Evolutionary conservation across 2,797 vertebrate genomes (phyloP).

Genomic region (Mycteria americana): DNA sequence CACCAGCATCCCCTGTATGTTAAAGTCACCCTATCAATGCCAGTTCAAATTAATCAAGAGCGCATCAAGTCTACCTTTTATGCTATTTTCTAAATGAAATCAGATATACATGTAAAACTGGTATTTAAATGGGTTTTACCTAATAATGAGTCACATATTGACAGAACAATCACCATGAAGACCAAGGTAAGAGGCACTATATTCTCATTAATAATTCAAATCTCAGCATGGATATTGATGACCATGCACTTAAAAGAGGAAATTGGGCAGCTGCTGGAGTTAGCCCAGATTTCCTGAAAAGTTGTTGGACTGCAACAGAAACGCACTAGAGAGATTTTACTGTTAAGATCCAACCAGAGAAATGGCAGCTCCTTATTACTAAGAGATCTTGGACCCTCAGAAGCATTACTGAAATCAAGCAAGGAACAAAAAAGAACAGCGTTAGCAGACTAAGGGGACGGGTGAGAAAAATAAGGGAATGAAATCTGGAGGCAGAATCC

Average conservation of each 20-base stretch:
- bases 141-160: constrained; percentile 34
- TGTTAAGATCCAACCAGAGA: not conserved
- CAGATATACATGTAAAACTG: constrained; percentile 20
- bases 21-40: not conserved
- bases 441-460: not conserved
- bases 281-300: constrained; percentile 17
- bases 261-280: not conserved
- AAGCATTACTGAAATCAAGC: not conserved
- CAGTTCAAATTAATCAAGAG: constrained; percentile 11
- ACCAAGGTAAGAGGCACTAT: constrained; percentile 31
- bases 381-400: not conserved
- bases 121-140: constrained; percentile 39
- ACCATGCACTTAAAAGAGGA: not conserved
- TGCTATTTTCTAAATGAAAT: constrained; percentile 44
- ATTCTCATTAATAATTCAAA: constrained; percentile 48
- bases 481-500: not conserved
- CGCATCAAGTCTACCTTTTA: not conserved
- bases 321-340: not conserved
- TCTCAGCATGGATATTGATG: constrained; percentile 16
- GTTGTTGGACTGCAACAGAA: not conserved
- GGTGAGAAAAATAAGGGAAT: not conserved
- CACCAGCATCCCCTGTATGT: not conserved
- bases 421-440: not conserved
- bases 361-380: not conserved
- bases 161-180: constrained; percentile 18